Conservation (phyloP, 2,113 vertebrate species). For the Xenopus borealis region DNA sequence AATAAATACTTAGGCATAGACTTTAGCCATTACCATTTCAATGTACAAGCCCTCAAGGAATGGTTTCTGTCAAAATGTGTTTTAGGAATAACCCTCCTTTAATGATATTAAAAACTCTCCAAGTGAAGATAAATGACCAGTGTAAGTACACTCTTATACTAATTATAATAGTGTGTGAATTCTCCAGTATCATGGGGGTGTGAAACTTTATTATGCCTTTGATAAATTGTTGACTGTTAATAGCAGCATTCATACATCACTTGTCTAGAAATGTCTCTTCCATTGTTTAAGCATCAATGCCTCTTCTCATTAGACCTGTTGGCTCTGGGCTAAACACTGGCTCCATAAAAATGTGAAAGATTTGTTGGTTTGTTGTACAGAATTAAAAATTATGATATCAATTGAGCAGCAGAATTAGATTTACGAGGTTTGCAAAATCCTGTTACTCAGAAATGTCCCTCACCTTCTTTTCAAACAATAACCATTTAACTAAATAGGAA, state of each 20-base stretch:
- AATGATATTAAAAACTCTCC: too few species aligned
- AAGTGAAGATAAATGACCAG: too few species aligned
- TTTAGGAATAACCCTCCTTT: too few species aligned
- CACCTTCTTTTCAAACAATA: not conserved
- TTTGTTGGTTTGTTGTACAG: constrained; percentile 6
- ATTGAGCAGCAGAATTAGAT: constrained; percentile 16
- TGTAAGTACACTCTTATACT: not conserved
- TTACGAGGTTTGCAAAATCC: constrained; percentile 12
- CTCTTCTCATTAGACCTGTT: constrained; percentile 38
- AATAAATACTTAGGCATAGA: too few species aligned
- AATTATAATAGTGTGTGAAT: not conserved
- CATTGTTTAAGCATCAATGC: constrained; percentile 21
- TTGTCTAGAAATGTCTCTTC: constrained; percentile 2
- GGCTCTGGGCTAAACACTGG: constrained; percentile 18
- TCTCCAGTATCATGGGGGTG: not conserved
- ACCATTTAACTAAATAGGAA: too few species aligned
- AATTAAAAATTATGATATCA: constrained; percentile 34
- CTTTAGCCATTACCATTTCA: too few species aligned
- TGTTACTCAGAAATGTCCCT: constrained; percentile 12
- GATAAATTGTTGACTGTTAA: not conserved
- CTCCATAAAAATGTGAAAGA: constrained; percentile 30
- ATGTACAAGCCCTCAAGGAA: too few species aligned
- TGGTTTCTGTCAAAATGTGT: too few species aligned
- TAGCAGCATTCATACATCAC: not conserved
- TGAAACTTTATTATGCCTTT: not conserved